Conservation (phyloP, 92 coral and sea anemone genomes). For the Palythoa heliodiscus region DNA sequence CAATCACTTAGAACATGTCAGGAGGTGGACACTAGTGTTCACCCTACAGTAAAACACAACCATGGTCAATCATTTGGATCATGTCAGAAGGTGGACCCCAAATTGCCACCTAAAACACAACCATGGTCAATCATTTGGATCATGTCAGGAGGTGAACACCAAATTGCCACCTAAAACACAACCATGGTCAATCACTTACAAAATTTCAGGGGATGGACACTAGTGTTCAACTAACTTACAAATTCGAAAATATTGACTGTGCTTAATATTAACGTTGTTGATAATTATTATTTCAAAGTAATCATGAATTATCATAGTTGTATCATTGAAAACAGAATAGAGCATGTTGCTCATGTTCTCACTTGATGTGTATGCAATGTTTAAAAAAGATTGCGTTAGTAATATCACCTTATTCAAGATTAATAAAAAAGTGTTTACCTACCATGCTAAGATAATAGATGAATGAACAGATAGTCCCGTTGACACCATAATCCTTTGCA, state of each 20-base stretch:
- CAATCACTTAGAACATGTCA: neutral
- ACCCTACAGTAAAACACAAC: slow-evolving; percentile 51
- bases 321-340: too few species aligned
- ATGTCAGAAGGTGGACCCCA: neutral
- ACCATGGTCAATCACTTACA: neutral
- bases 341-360: too few species aligned
- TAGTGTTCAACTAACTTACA: too few species aligned
- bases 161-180: slow-evolving; percentile 67
- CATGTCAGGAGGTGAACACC: neutral
- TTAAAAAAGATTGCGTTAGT: neutral
- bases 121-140: neutral
- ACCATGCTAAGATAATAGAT: slow-evolving; percentile 90
- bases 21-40: slow-evolving; percentile 74
- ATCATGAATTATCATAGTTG: too few species aligned
- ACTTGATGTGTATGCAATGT: neutral
- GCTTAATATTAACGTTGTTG: too few species aligned
- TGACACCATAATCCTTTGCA: slow-evolving; percentile 83
- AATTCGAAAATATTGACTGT: too few species aligned
- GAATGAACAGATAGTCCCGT: slow-evolving; percentile 93
- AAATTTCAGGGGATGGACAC: neutral
- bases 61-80: neutral
- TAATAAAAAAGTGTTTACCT: slow-evolving; percentile 1
- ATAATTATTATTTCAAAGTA: too few species aligned
- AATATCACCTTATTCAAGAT: too few species aligned
- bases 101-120: too few species aligned